Evolutionary conservation across 2,797 vertebrate genomes (phyloP).

Genomic region (Scolopax bukidnonensis): DNA sequence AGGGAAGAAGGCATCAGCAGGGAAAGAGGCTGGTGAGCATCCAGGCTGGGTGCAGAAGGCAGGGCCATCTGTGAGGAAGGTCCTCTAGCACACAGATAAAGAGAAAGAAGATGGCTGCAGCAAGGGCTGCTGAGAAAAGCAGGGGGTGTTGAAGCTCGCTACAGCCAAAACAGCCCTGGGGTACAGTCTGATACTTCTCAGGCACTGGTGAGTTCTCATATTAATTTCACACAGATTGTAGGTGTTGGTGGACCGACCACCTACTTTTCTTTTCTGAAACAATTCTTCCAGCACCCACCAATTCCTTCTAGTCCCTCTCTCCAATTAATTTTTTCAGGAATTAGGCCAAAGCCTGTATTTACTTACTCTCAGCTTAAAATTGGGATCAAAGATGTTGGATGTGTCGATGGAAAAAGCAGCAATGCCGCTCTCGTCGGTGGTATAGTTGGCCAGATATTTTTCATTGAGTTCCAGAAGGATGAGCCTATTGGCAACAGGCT

Average conservation of each 20-base stretch:
- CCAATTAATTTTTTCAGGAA: neutral
- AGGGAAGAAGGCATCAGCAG: neutral
- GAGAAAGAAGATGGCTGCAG: neutral
- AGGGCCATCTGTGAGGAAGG: neutral
- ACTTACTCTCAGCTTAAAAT: slow-evolving; percentile 74
- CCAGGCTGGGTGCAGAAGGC: neutral
- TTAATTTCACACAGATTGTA: neutral
- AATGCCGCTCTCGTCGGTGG: slow-evolving; percentile 72
- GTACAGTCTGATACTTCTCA: neutral
- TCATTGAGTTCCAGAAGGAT: slow-evolving; percentile 71
- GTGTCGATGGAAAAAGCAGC: slow-evolving; percentile 81
- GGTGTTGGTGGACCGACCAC: neutral
- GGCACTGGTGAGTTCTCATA: neutral
- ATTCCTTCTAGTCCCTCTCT: neutral
- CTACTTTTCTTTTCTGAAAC: neutral
- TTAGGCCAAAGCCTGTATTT: neutral
- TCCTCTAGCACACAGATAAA: neutral
- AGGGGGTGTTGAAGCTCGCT: neutral
- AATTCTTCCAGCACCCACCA: neutral
- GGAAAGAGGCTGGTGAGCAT: neutral
- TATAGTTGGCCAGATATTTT: slow-evolving; percentile 51
- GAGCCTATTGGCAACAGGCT: slow-evolving; percentile 48
- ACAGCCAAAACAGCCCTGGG: neutral
- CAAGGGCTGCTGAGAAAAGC: neutral
- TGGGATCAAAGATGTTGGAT: slow-evolving; percentile 53